Evolutionary conservation across 2,113 vertebrate species (phyloP).

Genomic region (Phasianus colchicus): DNA sequence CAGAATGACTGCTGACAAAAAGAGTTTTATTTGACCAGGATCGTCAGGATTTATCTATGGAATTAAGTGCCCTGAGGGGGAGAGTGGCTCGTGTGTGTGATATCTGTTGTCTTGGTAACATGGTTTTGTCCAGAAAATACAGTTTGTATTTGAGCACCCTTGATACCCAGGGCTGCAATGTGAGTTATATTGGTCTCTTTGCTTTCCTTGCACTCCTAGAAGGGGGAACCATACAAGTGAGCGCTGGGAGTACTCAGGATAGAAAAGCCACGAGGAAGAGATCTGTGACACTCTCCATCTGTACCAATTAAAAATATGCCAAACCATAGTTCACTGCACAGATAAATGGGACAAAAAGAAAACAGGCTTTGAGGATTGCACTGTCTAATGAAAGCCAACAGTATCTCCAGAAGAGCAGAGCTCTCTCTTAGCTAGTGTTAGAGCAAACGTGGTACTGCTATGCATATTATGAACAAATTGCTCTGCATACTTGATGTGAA

Average conservation of each 20-base stretch:
- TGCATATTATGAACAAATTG: conserved; percentile 12
- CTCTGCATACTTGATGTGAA: background rate
- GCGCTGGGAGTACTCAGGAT: background rate
- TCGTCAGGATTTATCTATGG: background rate
- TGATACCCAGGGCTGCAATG: background rate
- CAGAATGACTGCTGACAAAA: background rate
- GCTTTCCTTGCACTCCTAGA: background rate
- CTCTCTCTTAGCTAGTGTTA: background rate
- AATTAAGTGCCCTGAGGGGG: background rate
- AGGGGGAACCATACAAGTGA: background rate
- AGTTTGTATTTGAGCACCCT: background rate
- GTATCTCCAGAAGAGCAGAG: conserved; percentile 13
- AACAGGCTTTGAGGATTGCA: background rate
- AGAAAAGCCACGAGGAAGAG: background rate
- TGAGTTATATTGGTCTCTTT: background rate
- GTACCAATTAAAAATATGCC: conserved; percentile 44
- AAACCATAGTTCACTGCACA: conserved; percentile 40
- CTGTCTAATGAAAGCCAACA: conserved; percentile 9
- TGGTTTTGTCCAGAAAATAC: background rate
- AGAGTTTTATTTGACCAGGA: background rate
- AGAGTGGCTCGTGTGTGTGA: background rate
- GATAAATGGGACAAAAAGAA: conserved; percentile 11
- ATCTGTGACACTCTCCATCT: background rate
- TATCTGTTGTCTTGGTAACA: conserved; percentile 35
- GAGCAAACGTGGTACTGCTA: background rate